phyloP scores from a whole-genome alignment of 2,113 vertebrate species.

The Salvelinus sp. region DNA sequence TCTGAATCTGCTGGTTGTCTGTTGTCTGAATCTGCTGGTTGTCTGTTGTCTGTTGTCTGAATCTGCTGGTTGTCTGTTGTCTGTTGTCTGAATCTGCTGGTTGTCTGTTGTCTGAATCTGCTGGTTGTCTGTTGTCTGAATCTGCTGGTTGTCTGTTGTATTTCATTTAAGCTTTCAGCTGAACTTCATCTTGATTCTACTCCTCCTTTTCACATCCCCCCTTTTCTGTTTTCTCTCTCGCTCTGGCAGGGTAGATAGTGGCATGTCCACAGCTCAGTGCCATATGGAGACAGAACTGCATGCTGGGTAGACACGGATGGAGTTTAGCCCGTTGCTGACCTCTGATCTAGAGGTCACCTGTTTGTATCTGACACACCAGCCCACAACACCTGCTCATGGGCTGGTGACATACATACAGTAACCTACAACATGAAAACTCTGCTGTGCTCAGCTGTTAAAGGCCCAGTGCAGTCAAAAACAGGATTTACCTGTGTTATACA shows the following conservation, averaged over 20 bases:
- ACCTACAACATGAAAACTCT: too few relatives aligned
- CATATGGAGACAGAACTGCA: constrained; percentile 2
- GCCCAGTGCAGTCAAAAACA: too few relatives aligned
- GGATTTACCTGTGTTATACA: too few relatives aligned
- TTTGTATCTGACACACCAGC: background rate
- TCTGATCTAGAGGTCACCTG: background rate
- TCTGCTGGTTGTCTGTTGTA: too few relatives aligned
- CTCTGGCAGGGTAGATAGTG: background rate
- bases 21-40: too few relatives aligned
- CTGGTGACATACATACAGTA: background rate
- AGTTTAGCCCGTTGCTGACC: constrained; percentile 1
- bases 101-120: too few relatives aligned
- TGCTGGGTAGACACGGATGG: background rate
- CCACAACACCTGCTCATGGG: background rate
- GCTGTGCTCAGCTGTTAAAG: too few relatives aligned
- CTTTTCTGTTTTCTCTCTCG: background rate
- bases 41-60: too few relatives aligned
- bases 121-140: too few relatives aligned
- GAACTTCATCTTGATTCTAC: background rate
- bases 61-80: too few relatives aligned
- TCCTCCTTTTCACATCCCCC: background rate
- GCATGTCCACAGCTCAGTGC: background rate
- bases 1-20: too few relatives aligned
- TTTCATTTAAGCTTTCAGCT: background rate
- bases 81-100: too few relatives aligned